A percentile compares a stretch with the other conserved stretches of the same genome.
These are phyloP conservation scores for Acronicta aceris DNA, from an alignment of 2,888 invertebrate species.

Conservation along the genomic window DNA sequence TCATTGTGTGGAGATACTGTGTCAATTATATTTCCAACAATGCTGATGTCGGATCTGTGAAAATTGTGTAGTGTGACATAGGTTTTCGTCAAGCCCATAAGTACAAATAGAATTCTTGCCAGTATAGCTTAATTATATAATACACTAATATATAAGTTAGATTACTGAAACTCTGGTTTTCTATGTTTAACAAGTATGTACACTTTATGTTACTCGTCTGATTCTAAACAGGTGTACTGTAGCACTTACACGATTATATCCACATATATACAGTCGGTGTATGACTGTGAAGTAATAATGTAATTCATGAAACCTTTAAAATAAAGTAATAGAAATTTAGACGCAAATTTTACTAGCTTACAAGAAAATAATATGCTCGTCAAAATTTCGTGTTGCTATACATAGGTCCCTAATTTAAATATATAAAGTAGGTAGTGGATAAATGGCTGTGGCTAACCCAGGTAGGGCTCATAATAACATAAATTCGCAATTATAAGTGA, in stretches of 20 bases:
- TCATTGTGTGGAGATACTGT: too few relatives aligned
- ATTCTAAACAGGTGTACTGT: constrained; percentile 31
- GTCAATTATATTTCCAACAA: too few relatives aligned
- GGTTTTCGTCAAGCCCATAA: constrained; percentile 59
- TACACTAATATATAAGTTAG: constrained; percentile 41
- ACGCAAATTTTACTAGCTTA: constrained; percentile 4
- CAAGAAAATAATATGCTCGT: constrained; percentile 27
- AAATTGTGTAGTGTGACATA: constrained; percentile 23
- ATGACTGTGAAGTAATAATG: constrained; percentile 36
- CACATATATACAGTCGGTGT: too few relatives aligned
- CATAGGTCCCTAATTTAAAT: too few relatives aligned
- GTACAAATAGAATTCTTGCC: constrained; percentile 80
- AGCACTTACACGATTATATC: too few relatives aligned
- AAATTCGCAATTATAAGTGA: constrained; percentile 39
- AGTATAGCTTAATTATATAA: constrained; percentile 60
- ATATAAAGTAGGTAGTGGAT: constrained; percentile 26
- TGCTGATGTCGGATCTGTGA: too few relatives aligned
- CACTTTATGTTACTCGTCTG: constrained; percentile 48
- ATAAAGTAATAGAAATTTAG: constrained; percentile 13
- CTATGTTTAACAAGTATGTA: constrained; percentile 49
- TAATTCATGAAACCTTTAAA: constrained; percentile 13
- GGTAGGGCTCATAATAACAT: constrained; percentile 19
- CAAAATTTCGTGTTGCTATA: neutral
- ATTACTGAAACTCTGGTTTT: constrained; percentile 48
- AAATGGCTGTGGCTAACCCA: constrained; percentile 38